These are phyloP conservation scores for Coregonus clupeaformis DNA, from an alignment of 2,113 vertebrate genomes.

Conservation along the genomic window DNA sequence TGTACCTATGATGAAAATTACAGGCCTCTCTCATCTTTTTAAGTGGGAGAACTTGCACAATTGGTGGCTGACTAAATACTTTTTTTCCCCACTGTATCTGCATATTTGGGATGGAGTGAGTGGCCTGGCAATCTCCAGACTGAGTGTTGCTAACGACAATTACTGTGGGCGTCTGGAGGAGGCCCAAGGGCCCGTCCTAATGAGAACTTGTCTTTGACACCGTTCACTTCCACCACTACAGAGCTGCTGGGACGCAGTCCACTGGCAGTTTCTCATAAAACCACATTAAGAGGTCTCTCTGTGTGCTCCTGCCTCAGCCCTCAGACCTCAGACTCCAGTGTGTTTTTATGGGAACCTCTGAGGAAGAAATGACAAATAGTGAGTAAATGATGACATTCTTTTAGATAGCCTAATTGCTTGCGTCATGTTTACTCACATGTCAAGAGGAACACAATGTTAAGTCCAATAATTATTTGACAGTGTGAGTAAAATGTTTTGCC, in stretches of 20 bases:
- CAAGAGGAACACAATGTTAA: slow-evolving; percentile 37
- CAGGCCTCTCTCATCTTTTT: too few relatives aligned
- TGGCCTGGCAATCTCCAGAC: background rate
- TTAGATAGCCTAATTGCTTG: slow-evolving; percentile 53
- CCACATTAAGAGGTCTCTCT: background rate
- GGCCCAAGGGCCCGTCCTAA: slow-evolving; percentile 17
- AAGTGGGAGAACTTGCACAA: too few relatives aligned
- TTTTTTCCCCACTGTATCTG: too few relatives aligned
- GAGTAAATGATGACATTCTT: slow-evolving; percentile 43
- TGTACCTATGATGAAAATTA: too few relatives aligned
- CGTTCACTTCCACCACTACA: slow-evolving; percentile 10
- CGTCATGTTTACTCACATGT: slow-evolving; percentile 61
- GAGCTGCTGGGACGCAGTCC: slow-evolving; percentile 4
- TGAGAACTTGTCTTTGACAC: slow-evolving; percentile 27
- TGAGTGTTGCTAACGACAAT: slow-evolving; percentile 16
- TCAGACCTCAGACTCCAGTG: background rate
- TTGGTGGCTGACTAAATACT: too few relatives aligned
- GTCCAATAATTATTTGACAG: slow-evolving; percentile 56
- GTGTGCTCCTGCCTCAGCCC: background rate
- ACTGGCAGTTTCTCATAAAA: slow-evolving; percentile 3
- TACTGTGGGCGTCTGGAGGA: slow-evolving; percentile 22
- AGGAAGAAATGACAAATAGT: slow-evolving; percentile 34
- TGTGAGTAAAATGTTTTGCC: slow-evolving; percentile 55
- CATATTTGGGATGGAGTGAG: slow-evolving; percentile 19
- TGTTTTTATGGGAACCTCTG: slow-evolving; percentile 29